Conservation (phyloP, 2,113 vertebrate genomes). For the Laticauda laticaudata region DNA sequence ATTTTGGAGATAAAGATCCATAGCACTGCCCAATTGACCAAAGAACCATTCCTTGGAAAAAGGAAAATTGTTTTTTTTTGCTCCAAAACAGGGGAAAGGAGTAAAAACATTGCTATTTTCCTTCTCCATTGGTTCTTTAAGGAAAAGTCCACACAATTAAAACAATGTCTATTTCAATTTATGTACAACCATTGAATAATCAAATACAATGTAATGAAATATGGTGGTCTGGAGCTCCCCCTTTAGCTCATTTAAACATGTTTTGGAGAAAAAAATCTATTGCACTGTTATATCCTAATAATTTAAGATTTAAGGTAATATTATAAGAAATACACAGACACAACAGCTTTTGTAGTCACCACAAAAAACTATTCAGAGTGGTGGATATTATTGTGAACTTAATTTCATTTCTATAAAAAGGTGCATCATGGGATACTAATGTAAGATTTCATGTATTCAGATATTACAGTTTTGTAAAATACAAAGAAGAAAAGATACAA, state of each 20-base stretch:
- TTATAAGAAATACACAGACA: neutral
- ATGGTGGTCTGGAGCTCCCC: conserved; percentile 60
- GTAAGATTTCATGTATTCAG: conserved; percentile 16
- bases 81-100: neutral
- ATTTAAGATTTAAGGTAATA: neutral
- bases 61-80: neutral
- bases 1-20: conserved; percentile 63
- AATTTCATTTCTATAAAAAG: neutral
- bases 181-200: neutral
- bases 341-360: neutral
- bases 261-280: neutral
- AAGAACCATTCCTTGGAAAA: conserved; percentile 54
- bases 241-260: conserved; percentile 43
- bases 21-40: conserved; percentile 58
- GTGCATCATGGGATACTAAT: conserved; percentile 2
- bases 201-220: neutral
- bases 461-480: conserved; percentile 32
- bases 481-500: conserved; percentile 12
- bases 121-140: neutral
- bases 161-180: neutral
- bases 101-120: neutral
- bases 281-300: neutral
- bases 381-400: neutral
- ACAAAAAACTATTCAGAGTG: rapidly evolving
- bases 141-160: neutral